Evolutionary conservation across 2,797 vertebrate genomes (phyloP), one percentile per base, ranked within the genome.

Genomic region (Xenentodon cancila): DNA sequence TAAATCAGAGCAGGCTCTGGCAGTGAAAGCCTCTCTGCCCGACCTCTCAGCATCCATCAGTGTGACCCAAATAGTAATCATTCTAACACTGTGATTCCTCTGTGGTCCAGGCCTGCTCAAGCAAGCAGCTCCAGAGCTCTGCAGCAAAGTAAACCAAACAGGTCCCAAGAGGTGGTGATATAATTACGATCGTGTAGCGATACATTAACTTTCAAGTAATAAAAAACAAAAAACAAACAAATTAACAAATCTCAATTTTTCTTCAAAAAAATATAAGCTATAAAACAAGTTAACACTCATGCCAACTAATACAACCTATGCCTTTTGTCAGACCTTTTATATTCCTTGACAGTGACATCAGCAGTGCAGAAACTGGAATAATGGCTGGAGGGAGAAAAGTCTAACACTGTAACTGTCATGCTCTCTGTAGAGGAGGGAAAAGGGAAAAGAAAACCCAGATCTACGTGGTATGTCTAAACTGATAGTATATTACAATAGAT

Each of bases 31-130:
- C 73, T 84, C 84, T 78, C 68, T 73, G 72, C 61, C 68, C 75
- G 73, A 75, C 67, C 66, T 74, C 67, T 84, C 73, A 75, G 68
- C 75, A 85, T 89, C 84, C 71, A 89, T 88, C 88, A 86, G 63
- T 64, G 75, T 88, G 88, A 90, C 89, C 86, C 79, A 90, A 88
- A 91, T 91, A 87, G 85, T 84, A 85, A 86, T 89, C 77, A 85
- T 86, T 86, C 58, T 76, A 79, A 86, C 77, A 79, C 82, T 68
- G 68, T 84, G 85, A 88, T 87, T 88, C 79, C 88, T 84, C 86
- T 60, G 58, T 62, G 55, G 78, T 53, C 37, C 52, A 47, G 55
- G 80, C 70, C 74, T 64, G 72, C 54, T 70, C 64, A 62, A 67
- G 62, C 50, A 45, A 68, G 67, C 56, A 67, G 44, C 80, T 68